Evolutionary conservation across 92 coral and sea anemone species (phyloP), one percentile per base, ranked within the genome.

Genomic region (Parazoanthus swiftii): DNA sequence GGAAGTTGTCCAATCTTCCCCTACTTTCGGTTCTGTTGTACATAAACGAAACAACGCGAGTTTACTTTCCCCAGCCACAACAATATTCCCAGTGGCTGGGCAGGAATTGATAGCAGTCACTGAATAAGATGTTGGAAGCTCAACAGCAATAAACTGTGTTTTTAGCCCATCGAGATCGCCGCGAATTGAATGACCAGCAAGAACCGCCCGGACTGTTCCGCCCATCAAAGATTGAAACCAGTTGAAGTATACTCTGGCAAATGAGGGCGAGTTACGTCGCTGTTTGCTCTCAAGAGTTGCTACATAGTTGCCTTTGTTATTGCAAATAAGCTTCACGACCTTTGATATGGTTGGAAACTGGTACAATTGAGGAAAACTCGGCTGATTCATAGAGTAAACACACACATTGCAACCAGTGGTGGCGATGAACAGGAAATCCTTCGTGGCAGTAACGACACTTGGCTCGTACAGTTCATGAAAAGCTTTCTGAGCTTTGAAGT

Each of bases 161-260:
- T 67, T 88, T 37, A 85, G 72, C 14, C 89, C 91, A n/a, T 86
- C 76, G 38, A 89, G 85, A 51, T 95, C 92, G 26, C 89, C 90
- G 8, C 84, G 76, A 25, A 88, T 65, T 8, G 98, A 97, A 77
- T 93, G 93, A 9, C 99, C 99, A 3, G 96, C 95, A 38, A 94
- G 93, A 13, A 90, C 89, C 0, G 93, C 92, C 23, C 94, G 93
- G 4, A 94, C 94, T 8, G 96, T 91, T 16, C 88, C 97, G 13
- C 85, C 94, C 6, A 74, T 63, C 14, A 46, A 85, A 5, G 95
- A 92, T 39, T 85, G 77, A 76, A 88, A 89, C 99, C 99, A 97
- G 90, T 95, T 97, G 86, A 93, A 97, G 88, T 97, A 97, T 35
- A 96, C 98, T 25, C 99, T 89, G 8, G 97, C 94, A 85, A 82